phyloP scores from a whole-genome alignment of 2,797 vertebrate genomes.

The Ispidina lecontei region DNA sequence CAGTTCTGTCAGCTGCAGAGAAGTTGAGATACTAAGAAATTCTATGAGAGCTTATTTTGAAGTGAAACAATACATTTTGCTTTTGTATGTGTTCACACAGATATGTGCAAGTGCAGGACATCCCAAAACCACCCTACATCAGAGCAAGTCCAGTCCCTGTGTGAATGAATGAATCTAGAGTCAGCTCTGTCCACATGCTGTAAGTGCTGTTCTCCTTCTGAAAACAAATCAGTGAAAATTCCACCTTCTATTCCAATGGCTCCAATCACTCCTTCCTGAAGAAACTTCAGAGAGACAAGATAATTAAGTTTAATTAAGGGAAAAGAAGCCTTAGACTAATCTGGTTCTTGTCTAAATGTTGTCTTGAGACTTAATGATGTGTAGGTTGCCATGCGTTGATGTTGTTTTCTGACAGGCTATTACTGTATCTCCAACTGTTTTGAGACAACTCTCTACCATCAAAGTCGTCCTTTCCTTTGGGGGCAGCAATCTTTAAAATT shows the following conservation, averaged over 20 bases:
- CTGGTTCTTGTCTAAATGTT: neutral
- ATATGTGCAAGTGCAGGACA: neutral
- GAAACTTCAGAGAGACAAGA: neutral
- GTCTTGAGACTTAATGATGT: neutral
- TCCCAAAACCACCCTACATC: too few species aligned
- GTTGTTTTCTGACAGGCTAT: neutral
- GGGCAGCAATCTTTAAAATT: neutral
- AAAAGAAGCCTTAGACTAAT: neutral
- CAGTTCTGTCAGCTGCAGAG: neutral
- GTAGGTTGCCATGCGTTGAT: neutral
- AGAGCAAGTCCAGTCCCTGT: neutral
- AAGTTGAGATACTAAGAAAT: neutral
- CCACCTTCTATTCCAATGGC: neutral
- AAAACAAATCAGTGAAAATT: neutral
- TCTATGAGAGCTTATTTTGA: neutral
- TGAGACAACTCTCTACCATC: neutral
- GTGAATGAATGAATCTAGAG: neutral
- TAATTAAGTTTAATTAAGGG: conserved; percentile 11
- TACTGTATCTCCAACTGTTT: neutral
- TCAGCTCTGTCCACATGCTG: neutral
- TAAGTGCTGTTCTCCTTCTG: neutral
- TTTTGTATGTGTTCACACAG: neutral
- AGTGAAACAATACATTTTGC: neutral
- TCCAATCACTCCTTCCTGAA: neutral
- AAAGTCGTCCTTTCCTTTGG: neutral